A percentile compares a stretch with the other conserved stretches of the same genome.
Evolutionary conservation across 2,797 vertebrate genomes (phyloP).

Genomic region (Sarcoramphus papa): DNA sequence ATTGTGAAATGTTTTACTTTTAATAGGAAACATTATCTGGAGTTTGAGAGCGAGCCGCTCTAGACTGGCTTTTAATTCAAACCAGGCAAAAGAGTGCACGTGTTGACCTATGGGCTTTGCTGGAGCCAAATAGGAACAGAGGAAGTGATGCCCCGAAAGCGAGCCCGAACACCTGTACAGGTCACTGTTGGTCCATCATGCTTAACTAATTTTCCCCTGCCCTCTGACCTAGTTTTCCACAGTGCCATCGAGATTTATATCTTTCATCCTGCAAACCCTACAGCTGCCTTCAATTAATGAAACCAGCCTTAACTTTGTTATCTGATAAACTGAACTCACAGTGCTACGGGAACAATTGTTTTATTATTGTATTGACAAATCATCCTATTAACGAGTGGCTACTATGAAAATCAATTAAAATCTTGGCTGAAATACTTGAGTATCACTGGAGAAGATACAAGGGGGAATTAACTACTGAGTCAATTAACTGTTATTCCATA

Average conservation of each 20-base stretch:
- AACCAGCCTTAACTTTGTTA: constrained; percentile 82
- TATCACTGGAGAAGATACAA: constrained; percentile 60
- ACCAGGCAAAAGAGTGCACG: constrained; percentile 58
- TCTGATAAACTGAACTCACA: constrained; percentile 80
- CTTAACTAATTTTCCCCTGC: constrained; percentile 90
- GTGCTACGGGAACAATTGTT: constrained; percentile 81
- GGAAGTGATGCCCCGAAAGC: constrained; percentile 79
- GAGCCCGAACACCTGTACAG: constrained; percentile 88
- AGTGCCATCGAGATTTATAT: constrained; percentile 71
- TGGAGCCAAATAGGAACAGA: constrained; percentile 66
- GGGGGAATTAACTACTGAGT: constrained; percentile 63
- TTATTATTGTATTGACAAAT: constrained; percentile 87
- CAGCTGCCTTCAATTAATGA: constrained; percentile 89
- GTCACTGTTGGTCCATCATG: constrained; percentile 83
- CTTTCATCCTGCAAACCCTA: constrained; percentile 70
- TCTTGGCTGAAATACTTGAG: constrained; percentile 64
- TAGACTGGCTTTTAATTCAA: constrained; percentile 65
- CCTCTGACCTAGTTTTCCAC: constrained; percentile 85
- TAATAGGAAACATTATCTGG: not conserved
- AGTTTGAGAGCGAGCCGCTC: not conserved
- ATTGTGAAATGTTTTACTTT: constrained; percentile 23
- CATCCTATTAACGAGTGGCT: constrained; percentile 85
- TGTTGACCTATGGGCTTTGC: constrained; percentile 74
- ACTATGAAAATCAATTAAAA: constrained; percentile 81
- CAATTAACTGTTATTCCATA: constrained; percentile 57